Base-by-base conservation (phyloP, 2,113 vertebrate species). In the Oncorhynchus gorbuscha region DNA sequence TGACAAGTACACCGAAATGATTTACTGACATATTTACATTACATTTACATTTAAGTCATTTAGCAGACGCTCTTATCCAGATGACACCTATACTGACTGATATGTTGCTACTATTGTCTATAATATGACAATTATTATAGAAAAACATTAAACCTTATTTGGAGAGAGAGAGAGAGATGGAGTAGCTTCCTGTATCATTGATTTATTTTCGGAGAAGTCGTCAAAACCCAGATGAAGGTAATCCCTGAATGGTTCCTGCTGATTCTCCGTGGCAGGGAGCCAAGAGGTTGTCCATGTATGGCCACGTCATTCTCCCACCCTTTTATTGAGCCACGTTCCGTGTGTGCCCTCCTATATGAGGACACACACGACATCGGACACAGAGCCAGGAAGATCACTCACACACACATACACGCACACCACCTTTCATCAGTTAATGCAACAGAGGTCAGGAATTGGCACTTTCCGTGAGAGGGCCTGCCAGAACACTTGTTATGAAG, bases 311-410 rank as follows among this genome's bases (percentile, higher is more conserved):
- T 2, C 12, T 73, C 79, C 48, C 16, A 16, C 45, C 3, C 79
- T n/a, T 77, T 75, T 28, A 28, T 28, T 28, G 2, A 39, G 35
- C 35, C 35, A 9, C 35, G 9, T 8, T 9, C 8, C 8, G 35
- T 39, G 35, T 82, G 72, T 65, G 14, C 69, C 62, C 79, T 13
- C 64, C 59, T 72, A 11, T 11, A 45, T 76, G 65, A 51, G 61
- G 32, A 30, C 51, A 32, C 35, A 24, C 65, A 65, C 16, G 32
- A 61, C 59, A 62, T 70, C 61, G 73, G 48, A 74, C 62, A 75
- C 69, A 32, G 69, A 72, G 73, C 20, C 49, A 71, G 24, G 76
- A 30, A 59, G 69, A 49, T 45, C 32, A 39, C 12, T 39, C 55
- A 62, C 72, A 62, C 28, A 62, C 72, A 73, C 71, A 59, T 12